phyloP scores from a whole-genome alignment of 64 coral and sea anemone genomes.

The Actinia tenebrosa region DNA sequence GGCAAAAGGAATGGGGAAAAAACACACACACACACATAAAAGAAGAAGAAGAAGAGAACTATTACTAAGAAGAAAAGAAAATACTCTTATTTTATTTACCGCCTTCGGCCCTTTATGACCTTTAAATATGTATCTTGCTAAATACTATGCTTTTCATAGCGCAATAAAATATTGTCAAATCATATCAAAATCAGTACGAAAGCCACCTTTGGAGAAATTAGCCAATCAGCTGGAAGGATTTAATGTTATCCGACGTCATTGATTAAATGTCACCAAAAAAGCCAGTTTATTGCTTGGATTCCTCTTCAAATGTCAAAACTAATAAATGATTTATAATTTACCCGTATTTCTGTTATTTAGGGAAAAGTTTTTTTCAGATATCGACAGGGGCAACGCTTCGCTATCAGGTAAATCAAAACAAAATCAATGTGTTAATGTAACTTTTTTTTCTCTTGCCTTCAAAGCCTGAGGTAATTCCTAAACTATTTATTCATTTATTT shows the following conservation, averaged over 20 bases:
- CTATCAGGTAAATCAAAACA: not conserved
- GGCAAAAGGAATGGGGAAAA: not conserved
- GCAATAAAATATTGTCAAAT: too few relatives aligned
- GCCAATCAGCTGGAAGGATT: not conserved
- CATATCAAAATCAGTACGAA: too few relatives aligned
- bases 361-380: not conserved
- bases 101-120: too few relatives aligned
- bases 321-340: not conserved
- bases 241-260: constrained; percentile 16
- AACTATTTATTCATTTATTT: not conserved
- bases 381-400: not conserved
- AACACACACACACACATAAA: not conserved
- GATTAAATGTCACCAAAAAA: not conserved
- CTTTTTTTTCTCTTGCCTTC: not conserved
- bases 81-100: too few relatives aligned
- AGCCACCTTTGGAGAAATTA: not conserved
- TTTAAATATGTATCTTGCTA: not conserved
- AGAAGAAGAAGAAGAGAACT: not conserved
- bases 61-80: too few relatives aligned
- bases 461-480: too few relatives aligned
- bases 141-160: not conserved
- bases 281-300: constrained; percentile 11
- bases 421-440: not conserved
- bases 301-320: not conserved
- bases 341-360: not conserved